phyloP scores from a whole-genome alignment of 1,140 invertebrate species.

The Sminthurides bifidus region DNA sequence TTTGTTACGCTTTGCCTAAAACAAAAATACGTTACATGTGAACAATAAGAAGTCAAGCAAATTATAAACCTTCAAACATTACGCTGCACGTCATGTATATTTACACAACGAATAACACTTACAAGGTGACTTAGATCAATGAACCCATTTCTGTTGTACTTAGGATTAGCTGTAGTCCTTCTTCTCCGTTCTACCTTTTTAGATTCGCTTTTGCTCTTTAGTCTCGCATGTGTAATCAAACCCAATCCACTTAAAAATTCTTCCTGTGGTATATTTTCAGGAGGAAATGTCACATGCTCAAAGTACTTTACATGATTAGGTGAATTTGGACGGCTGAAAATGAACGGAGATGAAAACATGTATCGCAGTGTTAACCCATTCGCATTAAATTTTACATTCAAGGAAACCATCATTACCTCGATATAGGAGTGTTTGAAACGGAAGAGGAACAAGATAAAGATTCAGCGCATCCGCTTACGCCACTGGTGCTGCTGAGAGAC shows the following conservation, averaged over 20 bases:
- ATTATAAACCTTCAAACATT: background rate
- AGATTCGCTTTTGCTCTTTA: constrained; percentile 4
- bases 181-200: constrained; percentile 10
- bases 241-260: constrained; percentile 7
- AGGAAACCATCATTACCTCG: background rate
- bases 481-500: too few relatives aligned
- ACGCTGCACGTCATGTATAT: background rate
- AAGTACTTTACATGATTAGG: background rate
- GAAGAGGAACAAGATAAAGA: too few relatives aligned
- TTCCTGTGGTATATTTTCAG: constrained; percentile 1
- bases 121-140: constrained; percentile 5
- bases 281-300: constrained; percentile 5
- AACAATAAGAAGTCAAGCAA: background rate
- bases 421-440: background rate
- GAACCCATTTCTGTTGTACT: constrained; percentile 9
- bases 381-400: background rate
- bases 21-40: background rate
- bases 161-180: constrained; percentile 15
- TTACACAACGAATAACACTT: background rate
- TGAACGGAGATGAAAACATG: background rate
- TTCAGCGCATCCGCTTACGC: too few relatives aligned
- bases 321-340: background rate
- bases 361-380: background rate
- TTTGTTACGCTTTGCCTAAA: too few relatives aligned
- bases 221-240: constrained; percentile 2